phyloP scores from a whole-genome alignment of 1,140 invertebrate species.

The Brachionus calyciflorus region DNA sequence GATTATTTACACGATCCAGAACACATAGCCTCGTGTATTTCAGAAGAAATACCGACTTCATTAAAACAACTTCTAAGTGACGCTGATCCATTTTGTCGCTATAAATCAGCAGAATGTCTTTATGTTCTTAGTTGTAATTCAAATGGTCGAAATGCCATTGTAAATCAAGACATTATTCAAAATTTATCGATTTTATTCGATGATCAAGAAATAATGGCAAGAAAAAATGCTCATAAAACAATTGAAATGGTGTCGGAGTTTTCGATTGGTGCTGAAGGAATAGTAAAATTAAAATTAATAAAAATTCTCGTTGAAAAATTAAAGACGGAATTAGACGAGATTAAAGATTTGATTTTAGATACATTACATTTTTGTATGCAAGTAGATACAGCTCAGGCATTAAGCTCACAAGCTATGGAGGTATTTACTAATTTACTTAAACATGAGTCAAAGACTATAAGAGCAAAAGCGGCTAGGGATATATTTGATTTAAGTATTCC shows the following conservation, averaged over 20 bases:
- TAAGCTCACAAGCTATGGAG: slow-evolving; percentile 56
- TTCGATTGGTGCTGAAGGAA: slow-evolving; percentile 55
- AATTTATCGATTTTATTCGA: slow-evolving; percentile 58
- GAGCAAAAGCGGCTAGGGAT: slow-evolving; percentile 58
- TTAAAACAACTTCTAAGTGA: slow-evolving; percentile 56
- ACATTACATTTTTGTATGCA: slow-evolving; percentile 60
- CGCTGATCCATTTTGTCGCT: slow-evolving; percentile 56
- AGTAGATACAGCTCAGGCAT: slow-evolving; percentile 56
- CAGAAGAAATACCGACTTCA: slow-evolving; percentile 56
- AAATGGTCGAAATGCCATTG: slow-evolving; percentile 56
- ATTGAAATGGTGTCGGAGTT: slow-evolving; percentile 59
- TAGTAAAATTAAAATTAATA: slow-evolving; percentile 56
- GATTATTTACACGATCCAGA: slow-evolving; percentile 61
- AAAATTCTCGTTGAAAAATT: slow-evolving; percentile 56
- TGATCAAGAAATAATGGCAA: slow-evolving; percentile 57
- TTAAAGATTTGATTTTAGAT: slow-evolving; percentile 59
- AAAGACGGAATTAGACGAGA: slow-evolving; percentile 57
- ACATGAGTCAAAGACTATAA: slow-evolving; percentile 52
- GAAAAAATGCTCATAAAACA: slow-evolving; percentile 59
- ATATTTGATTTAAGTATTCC: slow-evolving; percentile 61
- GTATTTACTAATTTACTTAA: slow-evolving; percentile 54
- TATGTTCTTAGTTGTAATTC: slow-evolving; percentile 57
- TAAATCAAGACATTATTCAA: slow-evolving; percentile 55
- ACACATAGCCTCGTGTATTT: slow-evolving; percentile 58
- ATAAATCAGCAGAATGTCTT: slow-evolving; percentile 59